phyloP scores from a whole-genome alignment of 1,140 invertebrate genomes.

The Lysiphlebus fabarum region DNA sequence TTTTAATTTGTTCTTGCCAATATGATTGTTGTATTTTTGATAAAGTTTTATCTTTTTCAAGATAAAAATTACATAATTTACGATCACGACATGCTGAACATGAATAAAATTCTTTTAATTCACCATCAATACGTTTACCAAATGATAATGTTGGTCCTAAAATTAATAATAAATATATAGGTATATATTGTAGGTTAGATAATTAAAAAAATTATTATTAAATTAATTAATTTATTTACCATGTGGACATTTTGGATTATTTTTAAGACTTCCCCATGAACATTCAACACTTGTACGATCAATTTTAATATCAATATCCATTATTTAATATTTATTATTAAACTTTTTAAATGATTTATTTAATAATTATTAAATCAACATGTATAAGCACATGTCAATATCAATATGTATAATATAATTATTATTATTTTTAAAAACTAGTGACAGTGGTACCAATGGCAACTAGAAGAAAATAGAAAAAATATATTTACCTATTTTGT shows the following conservation, averaged over 20 bases:
- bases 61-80: conserved; percentile 69
- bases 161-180: conserved; percentile 22
- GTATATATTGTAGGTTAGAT: conserved; percentile 14
- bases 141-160: conserved; percentile 70
- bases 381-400: too few relatives aligned
- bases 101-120: conserved; percentile 64
- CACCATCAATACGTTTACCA: conserved; percentile 49
- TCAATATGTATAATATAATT: too few relatives aligned
- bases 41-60: conserved; percentile 57
- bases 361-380: too few relatives aligned
- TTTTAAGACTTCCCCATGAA: conserved; percentile 41
- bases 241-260: conserved; percentile 59
- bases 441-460: too few relatives aligned
- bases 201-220: conserved; percentile 2
- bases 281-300: conserved; percentile 30
- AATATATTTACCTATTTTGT: too few relatives aligned
- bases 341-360: too few relatives aligned
- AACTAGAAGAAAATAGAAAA: too few relatives aligned
- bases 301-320: too few relatives aligned
- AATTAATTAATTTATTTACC: conserved; percentile 38
- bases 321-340: too few relatives aligned
- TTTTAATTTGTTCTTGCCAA: conserved; percentile 55
- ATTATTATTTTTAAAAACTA: too few relatives aligned
- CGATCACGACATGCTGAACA: conserved; percentile 77
- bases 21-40: conserved; percentile 52